Conservation (phyloP, 1,140 invertebrate species). For the Carcinoscorpius rotundicauda region DNA sequence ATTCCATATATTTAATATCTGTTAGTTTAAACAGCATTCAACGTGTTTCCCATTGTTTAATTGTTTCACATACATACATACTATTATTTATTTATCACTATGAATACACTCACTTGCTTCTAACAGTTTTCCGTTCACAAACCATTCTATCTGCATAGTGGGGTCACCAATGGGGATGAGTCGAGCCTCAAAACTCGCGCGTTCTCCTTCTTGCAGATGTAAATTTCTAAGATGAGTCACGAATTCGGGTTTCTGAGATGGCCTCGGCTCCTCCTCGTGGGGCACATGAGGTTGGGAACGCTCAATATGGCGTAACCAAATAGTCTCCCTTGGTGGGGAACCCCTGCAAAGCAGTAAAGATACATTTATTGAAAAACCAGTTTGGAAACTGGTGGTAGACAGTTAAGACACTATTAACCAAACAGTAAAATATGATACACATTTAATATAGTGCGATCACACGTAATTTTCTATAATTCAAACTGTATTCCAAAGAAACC, state of each 20-base stretch:
- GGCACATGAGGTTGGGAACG: conserved; percentile 61
- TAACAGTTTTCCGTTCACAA: conserved; percentile 69
- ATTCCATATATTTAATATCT: too few relatives aligned
- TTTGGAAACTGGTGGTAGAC: too few relatives aligned
- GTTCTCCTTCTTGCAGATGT: conserved; percentile 69
- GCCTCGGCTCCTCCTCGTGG: conserved; percentile 54
- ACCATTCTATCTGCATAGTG: conserved; percentile 84
- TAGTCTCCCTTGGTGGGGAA: conserved; percentile 72
- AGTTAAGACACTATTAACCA: too few relatives aligned
- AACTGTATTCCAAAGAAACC: too few relatives aligned
- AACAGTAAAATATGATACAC: too few relatives aligned
- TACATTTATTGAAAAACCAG: too few relatives aligned
- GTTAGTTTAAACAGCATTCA: too few relatives aligned
- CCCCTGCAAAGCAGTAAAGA: conserved; percentile 11
- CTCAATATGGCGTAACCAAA: conserved; percentile 82
- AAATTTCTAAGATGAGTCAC: conserved; percentile 75
- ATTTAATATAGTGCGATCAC: too few relatives aligned
- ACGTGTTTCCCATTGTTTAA: too few relatives aligned
- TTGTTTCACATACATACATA: too few relatives aligned
- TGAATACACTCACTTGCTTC: conserved; percentile 46
- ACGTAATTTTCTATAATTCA: too few relatives aligned
- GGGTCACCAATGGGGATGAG: conserved; percentile 87
- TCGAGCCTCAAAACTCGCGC: conserved; percentile 86
- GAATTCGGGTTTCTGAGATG: conserved; percentile 43
- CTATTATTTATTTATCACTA: too few relatives aligned